These are phyloP conservation scores for Didymodactylos carnosus DNA, from an alignment of 2,888 invertebrate genomes.

Conservation along the genomic window DNA sequence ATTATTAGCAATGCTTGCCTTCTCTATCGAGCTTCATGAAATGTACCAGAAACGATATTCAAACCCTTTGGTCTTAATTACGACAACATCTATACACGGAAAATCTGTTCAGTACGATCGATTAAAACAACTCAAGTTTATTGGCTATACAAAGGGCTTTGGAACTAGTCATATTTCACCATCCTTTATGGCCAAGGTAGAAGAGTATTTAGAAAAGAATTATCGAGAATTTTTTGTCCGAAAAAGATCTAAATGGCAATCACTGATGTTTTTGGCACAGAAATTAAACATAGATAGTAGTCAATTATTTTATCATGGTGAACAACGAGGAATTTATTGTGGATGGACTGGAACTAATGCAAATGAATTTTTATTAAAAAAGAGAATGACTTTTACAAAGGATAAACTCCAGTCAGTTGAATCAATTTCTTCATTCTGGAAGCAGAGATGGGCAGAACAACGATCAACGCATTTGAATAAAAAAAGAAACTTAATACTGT, in stretches of 20 bases:
- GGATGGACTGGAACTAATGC: not conserved
- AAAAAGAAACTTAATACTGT: not conserved
- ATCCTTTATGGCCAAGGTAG: not conserved
- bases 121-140: not conserved
- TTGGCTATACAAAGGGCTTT: not conserved
- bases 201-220: not conserved
- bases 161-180: not conserved
- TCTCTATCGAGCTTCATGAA: not conserved
- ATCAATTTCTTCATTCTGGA: not conserved
- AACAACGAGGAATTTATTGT: not conserved
- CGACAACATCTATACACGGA: not conserved
- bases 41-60: not conserved
- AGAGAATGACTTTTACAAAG: not conserved
- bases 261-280: not conserved
- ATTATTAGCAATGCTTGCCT: not conserved
- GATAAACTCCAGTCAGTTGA: not conserved
- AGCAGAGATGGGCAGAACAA: not conserved
- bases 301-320: not conserved
- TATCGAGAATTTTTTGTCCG: not conserved
- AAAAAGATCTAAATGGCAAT: not conserved
- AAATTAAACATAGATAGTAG: not conserved
- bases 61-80: not conserved
- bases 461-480: not conserved
- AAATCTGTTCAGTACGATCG: not conserved
- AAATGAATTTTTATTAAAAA: not conserved